Evolutionary conservation across 2,888 invertebrate genomes (phyloP), one percentile per base, ranked within the genome.

Genomic region (Nemapogon koenigi): DNA sequence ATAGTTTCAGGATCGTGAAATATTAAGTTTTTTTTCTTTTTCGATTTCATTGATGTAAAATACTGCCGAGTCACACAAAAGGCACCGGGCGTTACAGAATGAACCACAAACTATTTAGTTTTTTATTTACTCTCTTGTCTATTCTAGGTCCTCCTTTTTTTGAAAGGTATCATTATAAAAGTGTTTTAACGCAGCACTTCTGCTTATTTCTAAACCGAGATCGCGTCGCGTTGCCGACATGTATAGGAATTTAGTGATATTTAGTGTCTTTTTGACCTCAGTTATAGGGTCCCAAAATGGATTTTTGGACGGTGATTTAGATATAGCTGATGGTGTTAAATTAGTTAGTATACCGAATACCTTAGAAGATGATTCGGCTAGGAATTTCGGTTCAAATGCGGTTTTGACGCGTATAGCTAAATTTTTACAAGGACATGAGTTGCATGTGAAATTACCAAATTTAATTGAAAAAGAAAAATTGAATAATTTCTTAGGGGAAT

Each of bases 351-450:
- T 73, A 41, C 70, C 70, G 29, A 83, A 82, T 43, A 71, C 65
- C 41, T 66, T 59, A 47, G 75, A 55, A 46, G 80, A 66, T 61
- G 85, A 57, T 57, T 16, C 36, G 59, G 60, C 79, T 30, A 49
- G 79, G 45, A 60, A 68, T 39, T 57, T 67, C 32, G 83, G 75
- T 26, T 83, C 83, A 45, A 80, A 82, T 27, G 71, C 81, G 1
- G 56, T 81, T 0, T 46, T 88, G 38, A 84, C 81, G 4, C 66
- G 83, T 7, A 65, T 90, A 50, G 81, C 87, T 11, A 83, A 81
- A 49, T 90, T 90, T 49, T 61, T 91, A 2, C 82, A 86, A 52
- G 86, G 82, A 2, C 88, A 90, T 46, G 91, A 91, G 55, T 57
- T 91, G 11, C 83, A 87, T 52, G 85, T 91, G 41, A 87, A 84